A percentile compares a stretch with the other conserved stretches of the same genome.
Conservation (phyloP, 2,113 vertebrate species). For the Rhinoptilus africanus region DNA sequence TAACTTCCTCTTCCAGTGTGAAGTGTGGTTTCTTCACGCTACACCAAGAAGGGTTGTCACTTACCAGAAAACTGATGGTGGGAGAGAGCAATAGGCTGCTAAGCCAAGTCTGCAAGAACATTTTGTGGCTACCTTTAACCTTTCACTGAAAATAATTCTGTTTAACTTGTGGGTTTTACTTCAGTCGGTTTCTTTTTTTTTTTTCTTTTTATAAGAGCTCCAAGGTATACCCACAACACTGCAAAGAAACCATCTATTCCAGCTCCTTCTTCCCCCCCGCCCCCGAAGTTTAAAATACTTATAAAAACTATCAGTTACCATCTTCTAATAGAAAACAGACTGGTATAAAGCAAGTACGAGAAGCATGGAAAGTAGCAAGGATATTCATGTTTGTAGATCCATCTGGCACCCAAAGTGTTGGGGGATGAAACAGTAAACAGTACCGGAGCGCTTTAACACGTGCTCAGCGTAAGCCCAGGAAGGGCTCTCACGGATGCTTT, state of each 20-base stretch:
- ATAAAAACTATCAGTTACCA: background rate
- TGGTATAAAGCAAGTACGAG: background rate
- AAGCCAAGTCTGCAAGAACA: background rate
- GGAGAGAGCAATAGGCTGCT: background rate
- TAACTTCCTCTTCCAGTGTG: background rate
- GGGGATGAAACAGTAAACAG: background rate
- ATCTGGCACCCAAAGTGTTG: background rate
- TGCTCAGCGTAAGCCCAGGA: accelerated
- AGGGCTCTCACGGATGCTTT: background rate
- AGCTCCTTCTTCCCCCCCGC: too few relatives aligned
- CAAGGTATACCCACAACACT: background rate
- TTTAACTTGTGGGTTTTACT: background rate
- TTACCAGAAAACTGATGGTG: background rate
- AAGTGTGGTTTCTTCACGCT: background rate
- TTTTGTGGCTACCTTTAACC: background rate
- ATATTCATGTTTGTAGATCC: background rate
- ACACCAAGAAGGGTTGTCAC: background rate
- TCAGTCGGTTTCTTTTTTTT: background rate
- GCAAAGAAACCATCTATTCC: background rate
- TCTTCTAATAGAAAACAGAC: background rate
- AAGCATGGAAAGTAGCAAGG: background rate
- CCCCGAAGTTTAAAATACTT: background rate
- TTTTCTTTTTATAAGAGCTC: background rate
- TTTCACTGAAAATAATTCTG: background rate
- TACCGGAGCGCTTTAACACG: accelerated